Base-by-base conservation (phyloP, 2,888 invertebrate species). In the Eremobia ochroleuca region DNA sequence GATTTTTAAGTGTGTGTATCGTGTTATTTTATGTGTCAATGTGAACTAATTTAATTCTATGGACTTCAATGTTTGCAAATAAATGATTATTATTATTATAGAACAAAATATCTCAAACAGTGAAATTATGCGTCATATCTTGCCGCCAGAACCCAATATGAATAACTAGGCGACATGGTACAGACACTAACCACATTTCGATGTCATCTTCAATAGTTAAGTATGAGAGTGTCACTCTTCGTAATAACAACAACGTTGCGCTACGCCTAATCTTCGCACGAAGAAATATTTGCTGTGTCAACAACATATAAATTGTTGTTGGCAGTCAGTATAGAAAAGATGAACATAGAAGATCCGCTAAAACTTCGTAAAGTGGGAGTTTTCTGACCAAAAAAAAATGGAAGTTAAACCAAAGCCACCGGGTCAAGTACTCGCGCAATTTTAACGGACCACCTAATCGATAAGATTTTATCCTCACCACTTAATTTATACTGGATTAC, bases 271-370 rank as follows among this genome's bases (percentile, higher is more conserved):
- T 87, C 76, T 83, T 70, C 28, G 46, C 62, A 28, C 46, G 70
- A 61, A 72, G 66, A 77, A 86, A 87, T 83, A 83, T 89, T 89
- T 88, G 68, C 72, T 21, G 43, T 65, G 79, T 83, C 75, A 89
- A 86, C 83, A 83, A 68, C 64, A 73, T 58, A 76, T 75, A 70
- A 77, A 86, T 75, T 66, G 58, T 82, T 52, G 78, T 73, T 69
- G 64, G 31, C 34, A 11, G 25, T 31, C 1, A 1, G 46, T 21
- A 25, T 13, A 40, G 21, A 13, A 37, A 31, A 65, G 11, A 43
- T 8, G 31, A 43, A 13, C 21, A 11, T 21, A 75, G 62, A 82
- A 82, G 69, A 46, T 40, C 52, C 13, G 25, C 15, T 66, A 25
- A 15, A 28, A n/a, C 28, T 71, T 2, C 1, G 15, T 37, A 1